Evolutionary conservation across 2,888 invertebrate genomes (phyloP), one percentile per base, ranked within the genome.

Genomic region (Aspidiotus destructor): DNA sequence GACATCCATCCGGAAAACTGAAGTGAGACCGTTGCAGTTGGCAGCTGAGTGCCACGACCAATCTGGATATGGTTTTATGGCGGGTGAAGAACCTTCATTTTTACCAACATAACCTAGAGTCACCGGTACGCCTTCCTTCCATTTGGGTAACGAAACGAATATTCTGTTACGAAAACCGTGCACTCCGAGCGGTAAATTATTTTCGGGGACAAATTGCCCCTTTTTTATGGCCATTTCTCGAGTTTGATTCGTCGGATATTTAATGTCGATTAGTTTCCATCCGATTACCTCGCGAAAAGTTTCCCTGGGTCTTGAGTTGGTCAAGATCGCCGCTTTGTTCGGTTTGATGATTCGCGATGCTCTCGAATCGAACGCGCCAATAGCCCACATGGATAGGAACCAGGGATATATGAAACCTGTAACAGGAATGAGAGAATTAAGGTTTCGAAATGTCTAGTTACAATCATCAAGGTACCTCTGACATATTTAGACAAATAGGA

Each of bases 231-330:
- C 87, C 42, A 78, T 76, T 41, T 81, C 78, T 28, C 87, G 79
- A 58, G 83, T 82, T 13, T 78, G 77, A 16, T 79, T 78, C 0
- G 82, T 81, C 6, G 84, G 83, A 75, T 85, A 91, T 62, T 84
- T 84, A 75, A 85, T 89, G 75, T 91, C 90, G 7, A 91, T 77
- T 48, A 81, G 80, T 71, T 84, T 85, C 90, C 90, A 91, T 70
- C 85, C 84, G 76, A 87, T 88, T 28, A 86, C 79, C 40, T 79
- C 71, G 52, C 73, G 71, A 52, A 73, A 69, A 42, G 68, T 69
- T 71, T 65, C 67, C 62, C 16, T 68, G 54, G 67, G 10, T 60
- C 28, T 7, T 60, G 42, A 58, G 60, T 71, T 62, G 41, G 9
- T 44, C 10, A 17, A 9, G 9, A n/a, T 28, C 13, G 41, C 16